Evolutionary conservation across 2,888 invertebrate genomes (phyloP), one percentile per base, ranked within the genome.

Genomic region (Cybosia mesomella): DNA sequence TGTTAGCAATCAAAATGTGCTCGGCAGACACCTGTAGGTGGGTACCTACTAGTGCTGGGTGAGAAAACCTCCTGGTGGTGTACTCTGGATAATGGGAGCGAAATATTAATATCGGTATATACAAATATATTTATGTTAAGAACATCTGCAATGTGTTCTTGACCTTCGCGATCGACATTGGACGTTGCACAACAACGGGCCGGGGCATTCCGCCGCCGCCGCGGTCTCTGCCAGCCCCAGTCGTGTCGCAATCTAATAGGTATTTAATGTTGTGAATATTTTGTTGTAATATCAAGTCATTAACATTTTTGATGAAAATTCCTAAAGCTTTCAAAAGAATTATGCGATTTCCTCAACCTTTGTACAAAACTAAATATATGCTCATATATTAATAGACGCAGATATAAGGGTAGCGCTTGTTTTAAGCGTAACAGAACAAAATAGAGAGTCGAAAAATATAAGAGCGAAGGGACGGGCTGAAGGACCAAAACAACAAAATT

Each of bases 281-380:
- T 72, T 74, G 66, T 72, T 75, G 71, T 74, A 68, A 69, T 71
- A 78, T 73, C 66, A 53, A 68, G 68, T 77, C 74, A 75, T 81
- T 80, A 81, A 82, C 66, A 77, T 82, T 71, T 74, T 73, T 82
- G 74, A 82, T 78, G 63, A 77, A 49, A 63, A 82, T 82, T 75
- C 71, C 64, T 13, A 0, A 64, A 36, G 43, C 70, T 71, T 64
- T 69, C 53, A 68, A 64, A 66, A 62, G 62, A 74, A 67, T 71
- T 54, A 75, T 79, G 70, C 68, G 73, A 58, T 75, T 72, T 68
- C 69, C 66, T 72, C 59, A 62, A 49, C 28, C 43, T 43, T 13
- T 7, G 15, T 28, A 11, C n/a, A 67, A 34, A 43, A 15, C 10
- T 22, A 11, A 34, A 53, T 32, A 21, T 5, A 53, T 43, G 11